Conservation (phyloP, 2,797 vertebrate species). For the Gephyroberyx darwinii region DNA sequence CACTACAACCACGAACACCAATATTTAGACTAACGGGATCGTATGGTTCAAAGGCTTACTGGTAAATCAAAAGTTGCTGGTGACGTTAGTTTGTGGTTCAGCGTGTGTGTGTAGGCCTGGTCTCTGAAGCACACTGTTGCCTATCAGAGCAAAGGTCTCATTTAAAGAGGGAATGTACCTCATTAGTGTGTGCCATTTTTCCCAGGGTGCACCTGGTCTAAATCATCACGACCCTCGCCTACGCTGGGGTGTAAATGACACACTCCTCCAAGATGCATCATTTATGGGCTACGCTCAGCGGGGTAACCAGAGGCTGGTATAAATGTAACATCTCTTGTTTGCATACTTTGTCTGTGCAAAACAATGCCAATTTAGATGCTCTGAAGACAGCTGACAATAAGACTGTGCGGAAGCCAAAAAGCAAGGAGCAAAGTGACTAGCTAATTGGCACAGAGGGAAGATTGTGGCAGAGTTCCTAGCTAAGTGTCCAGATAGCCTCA, state of each 20-base stretch:
- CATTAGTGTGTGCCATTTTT: conserved; percentile 76
- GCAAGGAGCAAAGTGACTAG: conserved; percentile 14
- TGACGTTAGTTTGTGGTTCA: conserved; percentile 24
- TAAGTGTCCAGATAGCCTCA: conserved; percentile 17
- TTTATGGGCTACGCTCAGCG: conserved; percentile 56
- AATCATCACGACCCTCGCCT: conserved; percentile 66
- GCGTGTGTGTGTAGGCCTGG: background rate
- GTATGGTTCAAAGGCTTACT: conserved; percentile 19
- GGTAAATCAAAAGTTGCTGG: conserved; percentile 30
- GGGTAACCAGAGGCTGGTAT: conserved; percentile 17
- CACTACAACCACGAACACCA: background rate
- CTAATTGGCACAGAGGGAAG: conserved; percentile 50
- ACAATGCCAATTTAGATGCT: conserved; percentile 2
- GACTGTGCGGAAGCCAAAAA: background rate
- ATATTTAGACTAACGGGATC: conserved; percentile 7
- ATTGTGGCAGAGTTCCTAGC: conserved; percentile 12
- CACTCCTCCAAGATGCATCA: conserved; percentile 62
- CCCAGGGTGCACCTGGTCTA: conserved; percentile 74
- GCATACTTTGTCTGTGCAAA: conserved; percentile 31
- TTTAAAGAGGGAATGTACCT: conserved; percentile 72
- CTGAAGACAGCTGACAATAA: background rate
- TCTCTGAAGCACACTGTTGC: conserved; percentile 57
- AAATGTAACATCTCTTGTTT: conserved; percentile 41
- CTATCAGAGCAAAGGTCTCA: conserved; percentile 63
- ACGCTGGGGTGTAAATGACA: conserved; percentile 63